phyloP scores from a whole-genome alignment of 1,140 invertebrate species.

The Diorhabda elongata region DNA sequence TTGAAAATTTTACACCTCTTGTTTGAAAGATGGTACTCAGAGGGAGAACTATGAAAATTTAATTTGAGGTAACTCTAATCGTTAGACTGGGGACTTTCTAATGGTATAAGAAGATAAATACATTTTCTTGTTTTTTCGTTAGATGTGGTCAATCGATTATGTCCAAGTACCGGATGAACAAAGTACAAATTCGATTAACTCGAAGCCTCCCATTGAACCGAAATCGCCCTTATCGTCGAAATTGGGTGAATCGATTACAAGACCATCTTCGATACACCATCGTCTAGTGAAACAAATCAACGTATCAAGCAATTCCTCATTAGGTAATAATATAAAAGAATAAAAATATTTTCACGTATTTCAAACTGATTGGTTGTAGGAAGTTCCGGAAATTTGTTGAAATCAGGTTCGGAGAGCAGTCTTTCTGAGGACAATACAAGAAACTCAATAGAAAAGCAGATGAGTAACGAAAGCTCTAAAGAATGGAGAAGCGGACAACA shows the following conservation, averaged over 20 bases:
- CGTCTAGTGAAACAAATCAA: conserved; percentile 77
- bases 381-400: conserved; percentile 54
- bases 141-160: conserved; percentile 97
- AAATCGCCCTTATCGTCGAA: conserved; percentile 13
- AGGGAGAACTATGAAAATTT: no score
- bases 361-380: neutral
- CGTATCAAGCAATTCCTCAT: conserved; percentile 52
- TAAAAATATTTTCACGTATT: no score
- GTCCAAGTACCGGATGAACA: conserved; percentile 79
- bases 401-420: conserved; percentile 82
- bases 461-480: conserved; percentile 56
- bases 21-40: no score
- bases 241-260: conserved; percentile 23
- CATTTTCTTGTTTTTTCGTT: conserved; percentile 17
- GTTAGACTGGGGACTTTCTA: no score
- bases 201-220: conserved; percentile 20
- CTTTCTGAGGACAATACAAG: conserved; percentile 60
- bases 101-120: no score
- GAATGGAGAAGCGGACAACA: conserved; percentile 65
- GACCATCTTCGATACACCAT: conserved; percentile 43
- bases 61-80: no score
- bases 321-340: neutral
- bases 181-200: conserved; percentile 28
- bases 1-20: no score
- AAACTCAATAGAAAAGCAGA: conserved; percentile 12